Conservation (phyloP, 2,888 invertebrate genomes). For the Leucoptera coffeella region DNA sequence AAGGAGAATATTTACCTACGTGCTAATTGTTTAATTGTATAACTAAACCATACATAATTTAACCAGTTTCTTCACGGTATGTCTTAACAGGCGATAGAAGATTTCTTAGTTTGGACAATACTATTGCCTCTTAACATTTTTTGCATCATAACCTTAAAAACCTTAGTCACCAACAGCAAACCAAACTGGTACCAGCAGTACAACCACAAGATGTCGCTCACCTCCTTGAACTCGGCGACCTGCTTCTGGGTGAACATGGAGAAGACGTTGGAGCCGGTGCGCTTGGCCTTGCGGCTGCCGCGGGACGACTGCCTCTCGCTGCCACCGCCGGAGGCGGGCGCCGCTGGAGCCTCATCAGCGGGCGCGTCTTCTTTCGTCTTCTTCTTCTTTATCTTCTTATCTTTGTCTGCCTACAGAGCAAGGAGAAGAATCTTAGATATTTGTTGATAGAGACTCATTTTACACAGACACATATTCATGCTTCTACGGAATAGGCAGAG, state of each 20-base stretch:
- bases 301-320: slow-evolving; percentile 70
- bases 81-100: too few species aligned
- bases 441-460: too few species aligned
- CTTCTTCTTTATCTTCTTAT: slow-evolving; percentile 89
- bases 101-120: too few species aligned
- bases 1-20: neutral
- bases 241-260: slow-evolving; percentile 96
- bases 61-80: too few species aligned
- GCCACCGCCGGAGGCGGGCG: slow-evolving; percentile 56
- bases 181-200: neutral
- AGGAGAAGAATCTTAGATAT: too few species aligned
- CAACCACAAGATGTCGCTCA: slow-evolving; percentile 37
- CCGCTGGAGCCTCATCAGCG: slow-evolving; percentile 64
- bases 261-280: slow-evolving; percentile 92
- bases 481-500: too few species aligned
- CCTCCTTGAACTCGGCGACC: slow-evolving; percentile 94
- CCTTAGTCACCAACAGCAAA: slow-evolving; percentile 1
- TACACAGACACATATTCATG: too few species aligned
- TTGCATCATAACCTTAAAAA: neutral
- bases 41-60: too few species aligned
- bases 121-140: too few species aligned
- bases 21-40: too few species aligned
- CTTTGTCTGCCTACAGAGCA: slow-evolving; percentile 75
- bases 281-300: slow-evolving; percentile 77
- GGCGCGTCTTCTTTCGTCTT: slow-evolving; percentile 66